Conservation (phyloP, 2,797 vertebrate genomes). For the Heliangelus exortis region DNA sequence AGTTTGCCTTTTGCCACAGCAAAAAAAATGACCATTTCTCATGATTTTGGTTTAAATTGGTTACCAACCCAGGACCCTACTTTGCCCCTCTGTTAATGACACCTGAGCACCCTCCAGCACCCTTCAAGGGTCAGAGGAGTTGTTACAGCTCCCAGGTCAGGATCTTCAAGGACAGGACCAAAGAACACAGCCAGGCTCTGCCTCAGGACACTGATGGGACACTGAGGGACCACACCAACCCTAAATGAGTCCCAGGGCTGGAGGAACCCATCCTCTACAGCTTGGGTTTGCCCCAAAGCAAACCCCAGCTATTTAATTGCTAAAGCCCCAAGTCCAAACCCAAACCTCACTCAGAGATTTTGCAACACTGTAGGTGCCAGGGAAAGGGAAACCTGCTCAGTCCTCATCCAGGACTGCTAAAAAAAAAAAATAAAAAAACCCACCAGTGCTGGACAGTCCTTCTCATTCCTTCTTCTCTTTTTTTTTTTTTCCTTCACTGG, state of each 20-base stretch:
- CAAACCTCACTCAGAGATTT: not conserved
- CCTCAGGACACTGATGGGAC: not conserved
- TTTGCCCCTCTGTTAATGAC: not conserved
- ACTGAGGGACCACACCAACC: not conserved
- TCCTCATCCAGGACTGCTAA: not conserved
- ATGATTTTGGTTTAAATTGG: not conserved
- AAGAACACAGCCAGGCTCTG: not conserved
- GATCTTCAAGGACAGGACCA: not conserved
- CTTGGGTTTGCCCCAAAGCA: not conserved
- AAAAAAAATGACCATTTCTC: not conserved
- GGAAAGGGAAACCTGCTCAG: not conserved
- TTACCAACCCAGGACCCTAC: not conserved
- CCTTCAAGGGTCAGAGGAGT: not conserved
- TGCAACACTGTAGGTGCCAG: accelerated
- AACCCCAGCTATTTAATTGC: not conserved
- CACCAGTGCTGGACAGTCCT: not conserved
- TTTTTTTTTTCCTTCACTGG: not conserved
- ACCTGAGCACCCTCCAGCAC: not conserved
- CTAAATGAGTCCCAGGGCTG: not conserved
- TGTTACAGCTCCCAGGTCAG: not conserved
- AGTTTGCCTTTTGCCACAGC: not conserved
- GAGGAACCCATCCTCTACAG: not conserved
- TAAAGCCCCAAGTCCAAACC: not conserved
- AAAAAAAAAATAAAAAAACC: not conserved
- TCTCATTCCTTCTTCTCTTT: not conserved